These are phyloP conservation scores for Albula glossodonta DNA, from an alignment of 2,113 vertebrate genomes.

Conservation along the genomic window DNA sequence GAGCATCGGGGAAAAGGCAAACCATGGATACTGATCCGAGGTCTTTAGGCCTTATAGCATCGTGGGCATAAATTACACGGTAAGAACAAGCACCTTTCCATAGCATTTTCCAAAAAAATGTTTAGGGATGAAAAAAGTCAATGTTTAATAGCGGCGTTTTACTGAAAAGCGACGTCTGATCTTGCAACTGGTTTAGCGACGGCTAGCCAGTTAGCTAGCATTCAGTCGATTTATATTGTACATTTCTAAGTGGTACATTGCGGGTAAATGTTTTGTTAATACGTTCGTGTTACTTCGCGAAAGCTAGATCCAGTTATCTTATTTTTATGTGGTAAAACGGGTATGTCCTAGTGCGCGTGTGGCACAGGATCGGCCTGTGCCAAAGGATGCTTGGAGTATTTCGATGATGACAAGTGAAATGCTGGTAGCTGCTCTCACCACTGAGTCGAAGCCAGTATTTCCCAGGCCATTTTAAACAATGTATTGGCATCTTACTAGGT, in stretches of 20 bases:
- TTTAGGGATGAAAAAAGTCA: background rate
- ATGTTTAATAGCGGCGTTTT: background rate
- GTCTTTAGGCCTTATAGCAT: slow-evolving; percentile 28
- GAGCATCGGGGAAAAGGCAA: slow-evolving; percentile 35
- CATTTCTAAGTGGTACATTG: background rate
- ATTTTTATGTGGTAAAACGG: background rate
- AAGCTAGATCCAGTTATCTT: background rate
- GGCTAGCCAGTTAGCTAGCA: background rate
- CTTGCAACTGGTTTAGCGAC: background rate
- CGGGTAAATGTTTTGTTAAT: background rate
- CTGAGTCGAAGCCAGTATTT: background rate
- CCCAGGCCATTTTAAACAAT: slow-evolving; percentile 24
- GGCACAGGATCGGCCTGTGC: slow-evolving; percentile 54
- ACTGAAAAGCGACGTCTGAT: background rate
- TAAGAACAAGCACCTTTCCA: slow-evolving; percentile 42
- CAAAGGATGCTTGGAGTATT: slow-evolving; percentile 16
- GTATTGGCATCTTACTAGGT: slow-evolving; percentile 24
- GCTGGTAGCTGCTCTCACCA: slow-evolving; percentile 20
- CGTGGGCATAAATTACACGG: slow-evolving; percentile 48
- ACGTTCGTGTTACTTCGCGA: background rate
- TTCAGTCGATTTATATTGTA: background rate
- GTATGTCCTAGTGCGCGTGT: background rate
- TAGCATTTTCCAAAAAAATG: background rate
- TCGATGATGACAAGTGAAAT: slow-evolving; percentile 46
- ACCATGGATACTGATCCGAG: slow-evolving; percentile 46